phyloP scores from a whole-genome alignment of 1,140 invertebrate species.

The Drosophila kanapiae region DNA sequence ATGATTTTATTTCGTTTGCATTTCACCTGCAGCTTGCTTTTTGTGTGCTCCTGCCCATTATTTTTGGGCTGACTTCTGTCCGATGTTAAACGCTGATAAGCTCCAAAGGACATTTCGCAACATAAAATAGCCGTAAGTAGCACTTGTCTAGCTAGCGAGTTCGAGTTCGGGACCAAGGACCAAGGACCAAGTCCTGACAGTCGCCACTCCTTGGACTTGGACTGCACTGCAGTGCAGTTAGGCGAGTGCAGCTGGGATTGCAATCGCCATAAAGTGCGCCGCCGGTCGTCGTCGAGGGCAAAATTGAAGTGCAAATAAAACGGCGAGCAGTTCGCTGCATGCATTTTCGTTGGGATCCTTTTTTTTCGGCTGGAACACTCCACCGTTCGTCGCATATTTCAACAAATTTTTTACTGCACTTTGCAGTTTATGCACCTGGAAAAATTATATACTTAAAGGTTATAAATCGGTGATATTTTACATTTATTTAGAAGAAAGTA shows the following conservation, averaged over 20 bases:
- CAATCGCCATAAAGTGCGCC: conserved; percentile 79
- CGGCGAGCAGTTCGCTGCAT: conserved; percentile 62
- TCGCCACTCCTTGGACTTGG: conserved; percentile 46
- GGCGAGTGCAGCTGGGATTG: conserved; percentile 77
- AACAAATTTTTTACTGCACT: conserved; percentile 78
- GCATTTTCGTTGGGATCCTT: conserved; percentile 25
- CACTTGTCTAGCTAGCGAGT: conserved; percentile 67
- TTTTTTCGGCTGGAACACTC: conserved; percentile 33
- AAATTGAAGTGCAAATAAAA: conserved; percentile 84
- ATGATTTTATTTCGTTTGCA: conserved; percentile 80
- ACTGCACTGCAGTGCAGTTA: conserved; percentile 76
- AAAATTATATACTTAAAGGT: neutral
- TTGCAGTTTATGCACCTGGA: conserved; percentile 45
- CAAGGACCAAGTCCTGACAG: conserved; percentile 37
- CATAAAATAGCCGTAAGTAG: conserved; percentile 80
- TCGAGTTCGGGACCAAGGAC: conserved; percentile 8
- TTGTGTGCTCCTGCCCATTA: conserved; percentile 51
- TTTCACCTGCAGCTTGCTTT: conserved; percentile 71
- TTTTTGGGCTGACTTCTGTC: conserved; percentile 71
- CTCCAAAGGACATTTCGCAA: conserved; percentile 74
- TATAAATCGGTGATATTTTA: too few species aligned
- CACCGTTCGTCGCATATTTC: conserved; percentile 56
- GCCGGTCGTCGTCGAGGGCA: conserved; percentile 64
- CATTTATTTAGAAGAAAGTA: neutral
- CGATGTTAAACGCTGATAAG: conserved; percentile 76